Base-by-base conservation (phyloP, 2,113 vertebrate species). In the Rhinolophus sinicus region DNA sequence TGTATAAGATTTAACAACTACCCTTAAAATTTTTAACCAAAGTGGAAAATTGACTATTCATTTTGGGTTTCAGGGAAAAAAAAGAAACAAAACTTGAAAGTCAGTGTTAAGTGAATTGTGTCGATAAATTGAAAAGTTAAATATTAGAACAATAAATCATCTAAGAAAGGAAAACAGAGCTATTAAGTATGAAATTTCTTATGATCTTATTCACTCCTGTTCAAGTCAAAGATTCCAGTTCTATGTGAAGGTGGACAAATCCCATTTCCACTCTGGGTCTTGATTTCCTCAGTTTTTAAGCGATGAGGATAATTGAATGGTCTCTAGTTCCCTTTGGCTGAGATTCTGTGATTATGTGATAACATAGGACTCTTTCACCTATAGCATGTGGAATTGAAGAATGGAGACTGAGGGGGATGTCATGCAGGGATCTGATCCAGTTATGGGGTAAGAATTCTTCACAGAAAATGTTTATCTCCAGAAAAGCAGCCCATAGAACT, bases 331-430 rank as follows among this genome's bases (percentile, higher is more conserved):
- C 26, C 52, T 90, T 47, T 89, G 21, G 24, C n/a, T 93, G 52
- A 70, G 28, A 89, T 88, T 92, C 33, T 84, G 14, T 80, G 50
- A 90, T 95, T 81, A 62, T 81, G 81, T 26, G 38, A 52, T 82
- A 82, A 87, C 14, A 78, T 67, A 44, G 18, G 22, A 54, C 77
- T 81, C 30, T 90, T 89, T 90, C 82, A 22, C 50, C 16, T 94
- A 12, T 21, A 89, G 67, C 81, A 64, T 72, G 60, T 86, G 35
- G 19, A 95, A 92, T 90, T 90, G 88, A 88, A 95, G 62, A 94
- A 56, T 90, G 10, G 50, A 95, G 16, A 76, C 30, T 22, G 40
- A 67, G 6, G 40, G 93, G 33, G 60, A 90, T 88, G 94, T 88
- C 44, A 56, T 47, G 7, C 1, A 64, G 19, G 58, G 62, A 93